phyloP scores from a whole-genome alignment of 2,888 invertebrate species.

The Teleiodes luculella region DNA sequence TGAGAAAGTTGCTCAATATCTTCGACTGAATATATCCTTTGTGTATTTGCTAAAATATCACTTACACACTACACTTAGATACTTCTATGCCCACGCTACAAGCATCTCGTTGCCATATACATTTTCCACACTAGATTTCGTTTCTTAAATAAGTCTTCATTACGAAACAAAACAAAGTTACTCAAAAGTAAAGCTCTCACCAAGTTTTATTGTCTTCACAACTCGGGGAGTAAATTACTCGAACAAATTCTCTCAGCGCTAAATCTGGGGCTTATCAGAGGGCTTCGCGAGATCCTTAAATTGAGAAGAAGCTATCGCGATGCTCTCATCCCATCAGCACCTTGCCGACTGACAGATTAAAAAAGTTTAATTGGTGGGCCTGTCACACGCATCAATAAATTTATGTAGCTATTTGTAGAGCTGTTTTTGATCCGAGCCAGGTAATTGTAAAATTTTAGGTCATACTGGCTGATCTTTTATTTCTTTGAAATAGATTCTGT shows the following conservation, averaged over 20 bases:
- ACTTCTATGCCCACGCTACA: not conserved
- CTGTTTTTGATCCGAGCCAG: too few species aligned
- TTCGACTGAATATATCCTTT: too few species aligned
- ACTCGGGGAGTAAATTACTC: slow-evolving; percentile 73
- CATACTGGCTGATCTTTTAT: too few species aligned
- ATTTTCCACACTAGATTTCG: slow-evolving; percentile 16
- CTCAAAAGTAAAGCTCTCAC: slow-evolving; percentile 54
- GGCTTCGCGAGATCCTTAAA: slow-evolving; percentile 64
- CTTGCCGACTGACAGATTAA: slow-evolving; percentile 56
- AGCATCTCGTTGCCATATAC: not conserved
- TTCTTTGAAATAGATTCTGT: too few species aligned
- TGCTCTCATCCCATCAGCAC: slow-evolving; percentile 59
- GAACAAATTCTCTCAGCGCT: slow-evolving; percentile 73
- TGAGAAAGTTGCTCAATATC: too few species aligned
- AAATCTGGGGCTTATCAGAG: slow-evolving; percentile 72
- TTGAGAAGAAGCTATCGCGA: slow-evolving; percentile 69
- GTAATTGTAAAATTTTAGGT: too few species aligned
- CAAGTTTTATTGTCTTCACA: slow-evolving; percentile 74
- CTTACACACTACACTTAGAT: not conserved
- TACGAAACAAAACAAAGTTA: slow-evolving; percentile 58
- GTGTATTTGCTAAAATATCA: too few species aligned
- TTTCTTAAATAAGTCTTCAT: slow-evolving; percentile 57
- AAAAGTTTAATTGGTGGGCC: slow-evolving; percentile 67
- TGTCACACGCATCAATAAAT: too few species aligned
- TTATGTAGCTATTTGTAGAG: too few species aligned